phyloP scores from a whole-genome alignment of 2,888 invertebrate genomes.

The Electrophaes corylata region DNA sequence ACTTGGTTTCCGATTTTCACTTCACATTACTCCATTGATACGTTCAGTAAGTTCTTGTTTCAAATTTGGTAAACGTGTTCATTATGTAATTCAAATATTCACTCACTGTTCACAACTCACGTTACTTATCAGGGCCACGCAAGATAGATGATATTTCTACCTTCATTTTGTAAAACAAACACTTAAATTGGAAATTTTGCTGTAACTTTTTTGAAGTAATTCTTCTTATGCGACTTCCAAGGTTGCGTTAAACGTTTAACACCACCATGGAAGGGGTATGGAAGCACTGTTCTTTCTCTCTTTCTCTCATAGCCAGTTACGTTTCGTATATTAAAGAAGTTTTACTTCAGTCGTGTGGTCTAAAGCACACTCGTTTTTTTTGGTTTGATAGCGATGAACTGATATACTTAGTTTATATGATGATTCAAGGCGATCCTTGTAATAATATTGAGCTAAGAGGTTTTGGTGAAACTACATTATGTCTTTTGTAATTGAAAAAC shows the following conservation, averaged over 20 bases:
- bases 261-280: no score
- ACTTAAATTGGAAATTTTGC: no score
- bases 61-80: neutral
- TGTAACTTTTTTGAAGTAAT: no score
- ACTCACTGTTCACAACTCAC: constrained; percentile 8
- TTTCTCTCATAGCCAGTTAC: no score
- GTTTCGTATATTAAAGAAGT: no score
- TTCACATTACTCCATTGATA: constrained; percentile 21
- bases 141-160: constrained; percentile 3
- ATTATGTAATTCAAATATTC: neutral
- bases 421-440: neutral
- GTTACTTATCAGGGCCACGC: constrained; percentile 5
- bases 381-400: neutral
- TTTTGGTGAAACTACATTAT: no score
- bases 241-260: no score
- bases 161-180: constrained; percentile 1
- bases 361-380: no score
- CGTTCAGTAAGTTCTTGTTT: constrained; percentile 4
- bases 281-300: no score
- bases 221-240: no score
- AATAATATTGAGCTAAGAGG: no score
- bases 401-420: neutral
- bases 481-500: neutral
- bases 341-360: no score
- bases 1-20: constrained; percentile 26